A percentile compares a stretch with the other conserved stretches of the same genome.
These are phyloP conservation scores for Drosophila insularis DNA, from an alignment of 1,140 invertebrate genomes.

Conservation along the genomic window DNA sequence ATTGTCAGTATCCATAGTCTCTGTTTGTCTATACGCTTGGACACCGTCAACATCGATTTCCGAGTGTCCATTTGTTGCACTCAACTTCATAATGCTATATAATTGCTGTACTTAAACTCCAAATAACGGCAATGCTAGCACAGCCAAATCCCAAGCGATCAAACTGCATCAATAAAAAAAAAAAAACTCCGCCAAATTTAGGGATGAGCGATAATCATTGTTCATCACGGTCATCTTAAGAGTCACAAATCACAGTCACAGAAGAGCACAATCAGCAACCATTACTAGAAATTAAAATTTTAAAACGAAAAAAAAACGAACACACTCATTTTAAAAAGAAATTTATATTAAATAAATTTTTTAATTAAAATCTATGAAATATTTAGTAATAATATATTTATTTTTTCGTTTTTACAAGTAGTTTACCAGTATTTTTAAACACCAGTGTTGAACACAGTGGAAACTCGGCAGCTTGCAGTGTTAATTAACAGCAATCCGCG, in stretches of 20 bases:
- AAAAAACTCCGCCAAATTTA: conserved; percentile 10
- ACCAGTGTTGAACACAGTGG: background rate
- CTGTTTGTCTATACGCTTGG: conserved; percentile 2
- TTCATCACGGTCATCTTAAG: background rate
- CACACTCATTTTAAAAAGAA: too few relatives aligned
- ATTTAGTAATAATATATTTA: background rate
- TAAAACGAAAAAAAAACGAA: too few relatives aligned
- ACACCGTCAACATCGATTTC: conserved; percentile 30
- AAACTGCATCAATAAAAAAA: conserved; percentile 11
- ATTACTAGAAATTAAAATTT: background rate
- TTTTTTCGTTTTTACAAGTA: background rate
- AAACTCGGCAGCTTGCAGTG: background rate
- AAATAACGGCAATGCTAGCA: background rate
- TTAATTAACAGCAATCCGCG: background rate
- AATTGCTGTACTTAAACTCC: conserved; percentile 25
- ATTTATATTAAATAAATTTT: too few relatives aligned
- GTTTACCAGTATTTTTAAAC: background rate
- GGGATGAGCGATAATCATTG: background rate
- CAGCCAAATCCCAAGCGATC: conserved; percentile 4
- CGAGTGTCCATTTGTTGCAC: conserved; percentile 21
- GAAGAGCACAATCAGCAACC: too few relatives aligned
- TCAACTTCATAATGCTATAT: conserved; percentile 59
- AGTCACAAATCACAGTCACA: background rate
- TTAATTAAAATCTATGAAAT: too few relatives aligned
- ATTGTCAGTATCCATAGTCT: conserved; percentile 22